Evolutionary conservation across 2,888 invertebrate species (phyloP).

Genomic region (Terebella lapidaria): DNA sequence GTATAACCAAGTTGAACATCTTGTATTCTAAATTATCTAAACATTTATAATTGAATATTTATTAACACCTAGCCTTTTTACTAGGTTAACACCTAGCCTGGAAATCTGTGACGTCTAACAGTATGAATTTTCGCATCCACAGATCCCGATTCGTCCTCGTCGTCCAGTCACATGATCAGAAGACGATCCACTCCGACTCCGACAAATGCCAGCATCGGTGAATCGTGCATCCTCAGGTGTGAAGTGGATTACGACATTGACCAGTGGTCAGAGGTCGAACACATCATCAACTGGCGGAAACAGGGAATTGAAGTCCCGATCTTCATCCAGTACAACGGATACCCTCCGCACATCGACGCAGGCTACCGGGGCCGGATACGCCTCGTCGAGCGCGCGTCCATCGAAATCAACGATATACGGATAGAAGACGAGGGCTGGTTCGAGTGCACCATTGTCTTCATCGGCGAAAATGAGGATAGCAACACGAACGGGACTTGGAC

Average conservation of each 20-base stretch:
- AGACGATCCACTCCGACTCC: too few species aligned
- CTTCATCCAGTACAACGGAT: slow-evolving; percentile 97
- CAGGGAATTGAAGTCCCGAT: slow-evolving; percentile 95
- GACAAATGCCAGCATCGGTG: slow-evolving; percentile 94
- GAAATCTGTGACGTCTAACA: too few species aligned
- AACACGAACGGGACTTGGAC: slow-evolving; percentile 91
- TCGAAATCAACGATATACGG: slow-evolving; percentile 89
- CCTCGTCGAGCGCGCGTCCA: slow-evolving; percentile 57
- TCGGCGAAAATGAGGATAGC: slow-evolving; percentile 86
- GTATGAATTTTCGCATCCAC: too few species aligned
- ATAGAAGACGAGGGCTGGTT: slow-evolving; percentile 96
- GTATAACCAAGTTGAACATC: too few species aligned
- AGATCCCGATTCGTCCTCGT: too few species aligned
- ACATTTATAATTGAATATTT: too few species aligned
- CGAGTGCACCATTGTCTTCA: slow-evolving; percentile 89
- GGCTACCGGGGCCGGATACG: slow-evolving; percentile 23
- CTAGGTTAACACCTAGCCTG: too few species aligned
- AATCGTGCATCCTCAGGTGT: slow-evolving; percentile 96
- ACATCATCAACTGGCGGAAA: slow-evolving; percentile 99
- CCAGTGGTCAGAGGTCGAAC: slow-evolving; percentile 82
- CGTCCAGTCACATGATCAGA: too few species aligned
- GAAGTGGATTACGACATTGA: slow-evolving; percentile 94
- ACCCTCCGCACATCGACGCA: slow-evolving; percentile 91
- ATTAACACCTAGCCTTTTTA: too few species aligned
- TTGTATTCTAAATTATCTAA: too few species aligned